Conservation (phyloP, 2,888 invertebrate genomes). For the Leptinotarsa peninsularis region DNA sequence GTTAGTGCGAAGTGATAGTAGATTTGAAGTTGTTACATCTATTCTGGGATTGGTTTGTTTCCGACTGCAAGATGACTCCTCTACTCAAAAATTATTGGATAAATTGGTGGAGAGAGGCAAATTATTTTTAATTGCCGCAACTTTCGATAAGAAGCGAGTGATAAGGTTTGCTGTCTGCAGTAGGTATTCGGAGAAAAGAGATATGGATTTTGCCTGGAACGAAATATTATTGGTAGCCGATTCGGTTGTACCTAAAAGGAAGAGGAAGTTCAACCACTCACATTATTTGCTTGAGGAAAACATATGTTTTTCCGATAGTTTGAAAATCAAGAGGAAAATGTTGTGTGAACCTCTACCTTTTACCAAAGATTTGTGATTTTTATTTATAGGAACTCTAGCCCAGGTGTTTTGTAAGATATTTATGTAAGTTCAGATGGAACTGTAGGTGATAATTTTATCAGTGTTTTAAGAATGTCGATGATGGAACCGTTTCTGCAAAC, state of each 20-base stretch:
- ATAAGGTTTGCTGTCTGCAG: slow-evolving; percentile 88
- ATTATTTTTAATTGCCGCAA: slow-evolving; percentile 85
- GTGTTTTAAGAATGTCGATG: not conserved
- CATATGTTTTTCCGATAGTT: slow-evolving; percentile 12
- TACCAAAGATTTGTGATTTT: slow-evolving; percentile 5
- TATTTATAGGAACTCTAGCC: not conserved
- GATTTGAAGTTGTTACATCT: slow-evolving; percentile 79
- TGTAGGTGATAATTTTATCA: not conserved
- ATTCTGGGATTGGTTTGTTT: slow-evolving; percentile 85
- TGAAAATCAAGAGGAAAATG: slow-evolving; percentile 5
- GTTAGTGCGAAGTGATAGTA: slow-evolving; percentile 76
- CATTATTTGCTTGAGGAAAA: not conserved
- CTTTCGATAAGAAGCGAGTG: slow-evolving; percentile 75
- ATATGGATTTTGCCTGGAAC: slow-evolving; percentile 80
- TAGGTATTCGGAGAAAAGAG: slow-evolving; percentile 74
- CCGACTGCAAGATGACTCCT: slow-evolving; percentile 80
- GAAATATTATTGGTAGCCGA: slow-evolving; percentile 55
- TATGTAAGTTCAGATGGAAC: not conserved
- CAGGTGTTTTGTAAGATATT: not conserved
- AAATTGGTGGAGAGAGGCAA: slow-evolving; percentile 80
- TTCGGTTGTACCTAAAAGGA: slow-evolving; percentile 45
- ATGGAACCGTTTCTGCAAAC: too few relatives aligned
- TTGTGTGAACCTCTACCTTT: slow-evolving; percentile 7
- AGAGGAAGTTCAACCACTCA: not conserved
- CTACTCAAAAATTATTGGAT: slow-evolving; percentile 78